Base-by-base conservation (phyloP, 2,888 invertebrate species). In the Ormyrus rosae region DNA sequence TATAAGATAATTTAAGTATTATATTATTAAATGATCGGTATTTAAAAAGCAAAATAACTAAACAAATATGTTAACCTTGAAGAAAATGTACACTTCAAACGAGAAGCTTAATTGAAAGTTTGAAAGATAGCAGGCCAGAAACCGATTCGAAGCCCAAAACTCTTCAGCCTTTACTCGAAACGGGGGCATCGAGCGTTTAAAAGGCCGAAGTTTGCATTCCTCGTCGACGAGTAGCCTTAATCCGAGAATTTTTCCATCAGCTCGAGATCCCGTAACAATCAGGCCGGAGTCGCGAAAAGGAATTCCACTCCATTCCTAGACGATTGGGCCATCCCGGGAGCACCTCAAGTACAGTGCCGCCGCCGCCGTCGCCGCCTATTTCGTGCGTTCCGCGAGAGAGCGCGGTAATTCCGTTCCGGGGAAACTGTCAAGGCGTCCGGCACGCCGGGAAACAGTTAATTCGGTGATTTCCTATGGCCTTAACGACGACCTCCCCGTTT, bases 381-480 rank as follows among this genome's bases (percentile, higher is more conserved):
- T 69, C 55, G 48, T 3, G 48, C 60, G 61, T 76, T 69, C 78
- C 74, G 67, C 34, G 34, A 34, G 34, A 34, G 34, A 34, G 34
- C 73, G 72, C 73, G 72, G 81, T 81, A 82, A 83, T 82, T 83
- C 80, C 34, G 77, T 72, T 79, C 79, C 34, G 34, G 34, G 34
- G 61, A 10, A 83, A 83, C 83, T 85, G 82, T 84, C 83, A 83
- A 34, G 84, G 81, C 83, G 73, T 84, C 82, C 79, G 79, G 71
- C 72, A n/a, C 63, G 71, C 82, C 76, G 81, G 83, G 83, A 84
- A 83, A 85, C 83, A 83, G 85, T 87, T 86, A 86, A 85, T 86
- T 86, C 85, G 84, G 81, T 83, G 85, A 87, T 86, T 86, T 86
- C 85, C 83, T 83, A 84, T 83, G 79, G 76, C 83, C 83, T 84